Base-by-base conservation (phyloP, 2,113 vertebrate species). In the Colossoma macropomum region DNA sequence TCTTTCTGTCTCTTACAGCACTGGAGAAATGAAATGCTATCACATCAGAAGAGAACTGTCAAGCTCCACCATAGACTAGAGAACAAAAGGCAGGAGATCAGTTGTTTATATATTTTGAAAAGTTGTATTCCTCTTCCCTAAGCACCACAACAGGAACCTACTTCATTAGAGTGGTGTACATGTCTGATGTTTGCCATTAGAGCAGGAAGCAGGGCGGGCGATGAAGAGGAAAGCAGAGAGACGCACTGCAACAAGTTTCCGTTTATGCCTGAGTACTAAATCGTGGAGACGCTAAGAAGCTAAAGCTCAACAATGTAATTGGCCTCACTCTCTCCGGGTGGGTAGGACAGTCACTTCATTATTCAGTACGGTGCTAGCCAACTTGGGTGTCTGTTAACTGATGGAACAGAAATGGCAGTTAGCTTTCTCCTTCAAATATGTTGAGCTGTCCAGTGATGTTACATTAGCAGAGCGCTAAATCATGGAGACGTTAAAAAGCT, bases 201-300 rank as follows among this genome's bases (percentile, higher is more conserved):
- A n/a, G 27, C 59, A 62, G 59, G n/a, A 62, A 27, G n/a, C 19
- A n/a, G 59, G 10, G 56, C 1, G 10, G 56, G n/a, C 1, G n/a
- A 62, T 38, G 30, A 62, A 63, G 41, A 77, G 34, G 56, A 41
- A 38, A 11, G n/a, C 34, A 62, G 38, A 12, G 3, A 45, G 27
- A 69, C 32, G 25, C 13, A n/a, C 8, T 13, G 2, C 34, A 28
- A 28, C 54, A 54, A 34, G 77, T 69, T 38, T 34, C 1, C 2
- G 27, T 79, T 79, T 59, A 80, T 59, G 56, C 56, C 59, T 41
- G 66, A 80, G 52, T 6, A 0, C 0, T 70, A 28, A 71, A 71
- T 80, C 52, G 60, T 19, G 52, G 0, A 12, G n/a, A 34, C 59
- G 19, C 38, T 71, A 32, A 23, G 15, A 21, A 52, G 15, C 21